These are phyloP conservation scores for Scatophagus argus DNA, from an alignment of 2,113 vertebrate species.

Conservation along the genomic window DNA sequence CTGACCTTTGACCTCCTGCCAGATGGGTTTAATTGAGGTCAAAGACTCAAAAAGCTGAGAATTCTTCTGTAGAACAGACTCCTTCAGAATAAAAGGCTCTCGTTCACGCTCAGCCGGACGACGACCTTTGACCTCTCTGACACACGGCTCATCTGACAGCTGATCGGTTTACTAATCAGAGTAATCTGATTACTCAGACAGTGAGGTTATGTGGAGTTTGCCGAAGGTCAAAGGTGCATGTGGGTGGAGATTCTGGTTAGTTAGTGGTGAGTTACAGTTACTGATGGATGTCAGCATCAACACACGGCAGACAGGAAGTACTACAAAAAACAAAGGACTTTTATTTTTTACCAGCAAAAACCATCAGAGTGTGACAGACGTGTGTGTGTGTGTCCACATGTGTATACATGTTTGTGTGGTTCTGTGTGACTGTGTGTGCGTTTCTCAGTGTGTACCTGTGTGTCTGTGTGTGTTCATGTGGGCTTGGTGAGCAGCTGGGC, in stretches of 20 bases:
- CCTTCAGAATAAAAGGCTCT: not conserved
- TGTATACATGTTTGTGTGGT: not conserved
- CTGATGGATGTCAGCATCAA: not conserved
- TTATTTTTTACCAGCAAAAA: constrained; percentile 46
- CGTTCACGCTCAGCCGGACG: not conserved
- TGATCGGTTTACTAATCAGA: too few relatives aligned
- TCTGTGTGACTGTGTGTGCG: not conserved
- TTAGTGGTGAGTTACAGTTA: not conserved
- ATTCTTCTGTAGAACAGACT: not conserved
- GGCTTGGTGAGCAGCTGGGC: constrained; percentile 91
- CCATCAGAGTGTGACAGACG: not conserved
- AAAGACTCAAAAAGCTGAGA: too few relatives aligned
- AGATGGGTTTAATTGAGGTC: not conserved
- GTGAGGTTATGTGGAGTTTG: not conserved
- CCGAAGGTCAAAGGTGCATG: not conserved
- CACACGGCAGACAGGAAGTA: constrained; percentile 14
- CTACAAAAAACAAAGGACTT: constrained; percentile 36
- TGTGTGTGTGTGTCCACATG: not conserved
- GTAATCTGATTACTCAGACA: too few relatives aligned
- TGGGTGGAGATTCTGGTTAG: too few relatives aligned
- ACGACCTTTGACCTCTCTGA: too few relatives aligned
- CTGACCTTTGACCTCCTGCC: not conserved
- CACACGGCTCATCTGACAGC: too few relatives aligned
- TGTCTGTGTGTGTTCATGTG: constrained; percentile 62
- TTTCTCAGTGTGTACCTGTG: not conserved